Base-by-base conservation (phyloP, 1,140 invertebrate species). In the Musca vetustissima region DNA sequence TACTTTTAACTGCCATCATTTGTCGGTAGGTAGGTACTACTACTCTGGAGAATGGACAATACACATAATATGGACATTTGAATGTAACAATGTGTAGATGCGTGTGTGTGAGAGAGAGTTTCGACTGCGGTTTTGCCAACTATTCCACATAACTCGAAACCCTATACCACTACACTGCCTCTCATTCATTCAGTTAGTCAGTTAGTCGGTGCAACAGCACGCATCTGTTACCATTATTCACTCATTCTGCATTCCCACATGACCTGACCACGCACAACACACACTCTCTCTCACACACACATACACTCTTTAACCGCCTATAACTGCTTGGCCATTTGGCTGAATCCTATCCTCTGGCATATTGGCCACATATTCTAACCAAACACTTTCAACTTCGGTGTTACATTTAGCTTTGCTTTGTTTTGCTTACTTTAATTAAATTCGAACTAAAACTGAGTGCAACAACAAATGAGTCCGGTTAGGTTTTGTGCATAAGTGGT, bases 381-480 rank as follows among this genome's bases (percentile, higher is more conserved):
- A 61, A 61, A 61, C 57, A 61, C 57, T 61, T 61, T 61, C 57
- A 61, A 61, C 57, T 61, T 61, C 57, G 36, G 36, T 43, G 36
- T 43, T 43, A 43, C 36, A 43, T 43, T 43, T 43, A 43, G 36
- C 36, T 43, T 43, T 43, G 36, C 36, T 43, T 43, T 43, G 36
- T 61, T 61, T 61, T 61, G 57, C 57, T 61, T 61, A 61, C 57
- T 61, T 61, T 61, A 61, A 61, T 61, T 61, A 61, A 61, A 61
- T 61, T 61, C 28, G 32, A 43, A 61, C 57, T 36, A 61, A 61
- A 36, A 61, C 57, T 21, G 36, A 43, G 36, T 32, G 15, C 55
- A 59, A 17, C 24, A 59, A 28, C 55, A 43, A 43, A 43, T 43
- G 36, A 43, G 36, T 13, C 1, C 6, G 36, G 4, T 43, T 43